These are phyloP conservation scores for Ernsta delagoae DNA, from an alignment of 2,888 invertebrate genomes.

Conservation along the genomic window DNA sequence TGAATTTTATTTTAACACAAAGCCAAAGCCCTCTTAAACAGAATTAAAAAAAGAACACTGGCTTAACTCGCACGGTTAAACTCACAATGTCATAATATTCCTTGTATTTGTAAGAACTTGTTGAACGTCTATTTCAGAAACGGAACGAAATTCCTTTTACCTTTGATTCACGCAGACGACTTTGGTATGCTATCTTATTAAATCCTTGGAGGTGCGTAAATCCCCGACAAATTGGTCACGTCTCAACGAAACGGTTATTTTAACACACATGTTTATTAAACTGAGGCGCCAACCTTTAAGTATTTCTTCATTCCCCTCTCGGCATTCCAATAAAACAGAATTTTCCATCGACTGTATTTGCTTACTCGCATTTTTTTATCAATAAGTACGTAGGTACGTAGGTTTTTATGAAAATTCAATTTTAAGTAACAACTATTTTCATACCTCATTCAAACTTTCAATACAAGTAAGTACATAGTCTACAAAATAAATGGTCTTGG, in stretches of 20 bases:
- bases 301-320: slow-evolving; percentile 20
- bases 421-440: no score
- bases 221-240: slow-evolving; percentile 37
- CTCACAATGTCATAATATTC: no score
- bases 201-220: slow-evolving; percentile 35
- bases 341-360: not conserved
- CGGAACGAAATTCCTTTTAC: slow-evolving; percentile 15
- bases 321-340: not conserved
- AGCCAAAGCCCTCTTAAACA: no score
- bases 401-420: not conserved
- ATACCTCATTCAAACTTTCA: no score
- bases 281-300: slow-evolving; percentile 6
- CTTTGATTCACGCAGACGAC: slow-evolving; percentile 12
- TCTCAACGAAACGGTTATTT: slow-evolving; percentile 31
- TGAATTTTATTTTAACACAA: no score
- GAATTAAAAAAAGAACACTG: not conserved
- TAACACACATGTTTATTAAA: slow-evolving; percentile 25
- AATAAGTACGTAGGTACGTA: no score
- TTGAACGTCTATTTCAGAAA: slow-evolving; percentile 4
- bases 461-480: no score
- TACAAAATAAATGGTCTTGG: no score
- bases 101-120: not conserved
- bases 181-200: slow-evolving; percentile 21
- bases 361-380: not conserved
- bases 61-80: no score